Conservation (phyloP, 1,140 invertebrate genomes). For the Drosophila baimaii region DNA sequence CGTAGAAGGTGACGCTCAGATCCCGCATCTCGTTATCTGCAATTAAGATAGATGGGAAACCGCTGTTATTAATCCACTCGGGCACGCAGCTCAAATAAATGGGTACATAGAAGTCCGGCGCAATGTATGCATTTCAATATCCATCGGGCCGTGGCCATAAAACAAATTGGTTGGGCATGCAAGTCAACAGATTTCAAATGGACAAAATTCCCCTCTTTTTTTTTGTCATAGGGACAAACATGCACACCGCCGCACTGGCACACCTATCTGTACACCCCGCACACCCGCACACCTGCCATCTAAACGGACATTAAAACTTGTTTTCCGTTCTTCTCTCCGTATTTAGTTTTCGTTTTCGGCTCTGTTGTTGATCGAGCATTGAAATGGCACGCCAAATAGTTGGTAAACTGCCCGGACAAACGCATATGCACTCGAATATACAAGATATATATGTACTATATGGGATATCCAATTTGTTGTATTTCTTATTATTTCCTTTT, state of each 20-base stretch:
- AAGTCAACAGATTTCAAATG: slow-evolving; percentile 52
- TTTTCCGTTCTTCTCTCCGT: slow-evolving; percentile 9
- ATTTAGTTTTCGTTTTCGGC: slow-evolving; percentile 24
- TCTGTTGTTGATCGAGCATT: slow-evolving; percentile 33
- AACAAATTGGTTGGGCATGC: slow-evolving; percentile 51
- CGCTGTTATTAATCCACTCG: slow-evolving; percentile 26
- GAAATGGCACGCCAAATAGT: slow-evolving; percentile 64
- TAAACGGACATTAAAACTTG: slow-evolving; percentile 40
- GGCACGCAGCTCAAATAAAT: not conserved
- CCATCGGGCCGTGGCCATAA: slow-evolving; percentile 42
- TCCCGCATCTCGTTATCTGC: slow-evolving; percentile 82
- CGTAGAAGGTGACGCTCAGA: slow-evolving; percentile 84
- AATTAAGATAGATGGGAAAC: slow-evolving; percentile 44
- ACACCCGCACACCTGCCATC: slow-evolving; percentile 19
- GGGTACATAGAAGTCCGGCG: slow-evolving; percentile 24
- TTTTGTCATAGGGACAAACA: not conserved
- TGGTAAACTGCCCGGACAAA: slow-evolving; percentile 60
- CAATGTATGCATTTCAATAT: slow-evolving; percentile 44
- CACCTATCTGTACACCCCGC: not conserved
- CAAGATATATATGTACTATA: not conserved
- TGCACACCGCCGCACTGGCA: slow-evolving; percentile 3
- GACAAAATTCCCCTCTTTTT: slow-evolving; percentile 13
- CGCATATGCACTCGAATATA: slow-evolving; percentile 15
- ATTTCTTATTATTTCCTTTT: slow-evolving; percentile 40
- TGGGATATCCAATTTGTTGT: slow-evolving; percentile 41